Percentiles rank a stretch among this genome's conserved stretches.
Conservation (phyloP, 2,113 vertebrate genomes). For the Sapajus apella region DNA sequence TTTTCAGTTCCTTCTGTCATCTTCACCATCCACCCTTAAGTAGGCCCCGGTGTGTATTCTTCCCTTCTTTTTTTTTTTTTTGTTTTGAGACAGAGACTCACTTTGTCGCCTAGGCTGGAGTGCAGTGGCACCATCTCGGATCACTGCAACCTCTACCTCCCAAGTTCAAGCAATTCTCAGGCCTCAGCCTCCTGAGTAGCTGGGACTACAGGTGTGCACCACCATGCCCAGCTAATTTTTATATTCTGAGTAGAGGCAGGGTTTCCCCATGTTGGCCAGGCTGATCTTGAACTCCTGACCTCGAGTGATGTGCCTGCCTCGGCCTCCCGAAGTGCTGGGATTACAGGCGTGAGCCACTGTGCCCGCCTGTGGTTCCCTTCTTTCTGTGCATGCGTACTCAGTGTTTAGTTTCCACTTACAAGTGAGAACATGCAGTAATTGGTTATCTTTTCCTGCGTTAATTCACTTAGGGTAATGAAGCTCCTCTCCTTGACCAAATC, state of each 20-base stretch:
- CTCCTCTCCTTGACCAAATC: background rate
- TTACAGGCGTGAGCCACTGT: background rate
- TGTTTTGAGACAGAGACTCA: background rate
- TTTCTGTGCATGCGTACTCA: too few species aligned
- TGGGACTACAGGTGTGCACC: background rate
- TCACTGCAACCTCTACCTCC: background rate
- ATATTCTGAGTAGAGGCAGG: background rate
- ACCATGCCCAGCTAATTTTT: background rate
- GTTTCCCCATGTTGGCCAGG: background rate
- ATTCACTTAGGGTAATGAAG: background rate
- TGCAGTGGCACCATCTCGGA: background rate
- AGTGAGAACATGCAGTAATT: too few species aligned
- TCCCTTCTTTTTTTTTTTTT: too few species aligned
- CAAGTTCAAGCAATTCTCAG: background rate
- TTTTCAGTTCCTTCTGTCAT: too few species aligned
- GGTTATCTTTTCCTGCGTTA: too few species aligned
- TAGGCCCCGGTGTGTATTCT: too few species aligned
- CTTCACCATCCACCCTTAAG: too few species aligned
- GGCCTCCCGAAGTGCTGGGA: background rate
- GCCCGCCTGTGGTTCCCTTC: background rate
- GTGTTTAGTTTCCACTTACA: too few species aligned
- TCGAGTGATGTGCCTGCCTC: background rate
- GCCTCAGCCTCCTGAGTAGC: background rate
- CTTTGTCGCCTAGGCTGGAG: background rate
- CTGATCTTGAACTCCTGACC: background rate